phyloP scores from a whole-genome alignment of 2,113 vertebrate species.

The Lathamus discolor region DNA sequence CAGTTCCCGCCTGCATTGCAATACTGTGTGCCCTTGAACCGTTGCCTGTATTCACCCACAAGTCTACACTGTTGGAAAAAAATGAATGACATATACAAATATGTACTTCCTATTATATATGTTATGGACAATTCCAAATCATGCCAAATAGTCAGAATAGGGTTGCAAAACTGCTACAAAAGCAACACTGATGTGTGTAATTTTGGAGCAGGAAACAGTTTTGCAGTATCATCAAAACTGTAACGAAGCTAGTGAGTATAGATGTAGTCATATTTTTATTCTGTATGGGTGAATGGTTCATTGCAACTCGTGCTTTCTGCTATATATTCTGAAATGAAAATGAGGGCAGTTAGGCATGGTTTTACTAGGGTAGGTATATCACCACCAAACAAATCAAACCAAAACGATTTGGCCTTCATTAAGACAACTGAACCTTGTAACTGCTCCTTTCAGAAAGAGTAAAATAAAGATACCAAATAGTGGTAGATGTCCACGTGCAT shows the following conservation, averaged over 20 bases:
- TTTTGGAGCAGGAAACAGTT: not conserved
- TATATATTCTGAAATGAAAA: not conserved
- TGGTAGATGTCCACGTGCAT: not conserved
- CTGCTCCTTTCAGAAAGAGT: not conserved
- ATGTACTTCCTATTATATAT: not conserved
- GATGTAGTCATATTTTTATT: not conserved
- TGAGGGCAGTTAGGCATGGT: not conserved
- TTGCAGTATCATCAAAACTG: conserved; percentile 17
- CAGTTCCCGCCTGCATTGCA: not conserved
- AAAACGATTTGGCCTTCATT: not conserved
- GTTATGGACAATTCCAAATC: not conserved
- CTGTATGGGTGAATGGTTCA: not conserved
- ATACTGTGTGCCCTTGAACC: not conserved
- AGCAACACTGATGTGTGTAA: not conserved
- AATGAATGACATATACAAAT: not conserved
- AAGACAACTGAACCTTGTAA: conserved; percentile 33
- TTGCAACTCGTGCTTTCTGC: not conserved
- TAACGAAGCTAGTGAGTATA: not conserved
- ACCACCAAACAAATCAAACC: not conserved
- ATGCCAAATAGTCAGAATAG: not conserved
- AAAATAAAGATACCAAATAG: not conserved
- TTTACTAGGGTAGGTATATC: not conserved
- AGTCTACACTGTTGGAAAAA: not conserved
- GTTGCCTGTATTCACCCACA: not conserved
- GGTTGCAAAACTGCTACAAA: not conserved